Conservation (phyloP, 1,140 invertebrate species). For the Vanessa atalanta region DNA sequence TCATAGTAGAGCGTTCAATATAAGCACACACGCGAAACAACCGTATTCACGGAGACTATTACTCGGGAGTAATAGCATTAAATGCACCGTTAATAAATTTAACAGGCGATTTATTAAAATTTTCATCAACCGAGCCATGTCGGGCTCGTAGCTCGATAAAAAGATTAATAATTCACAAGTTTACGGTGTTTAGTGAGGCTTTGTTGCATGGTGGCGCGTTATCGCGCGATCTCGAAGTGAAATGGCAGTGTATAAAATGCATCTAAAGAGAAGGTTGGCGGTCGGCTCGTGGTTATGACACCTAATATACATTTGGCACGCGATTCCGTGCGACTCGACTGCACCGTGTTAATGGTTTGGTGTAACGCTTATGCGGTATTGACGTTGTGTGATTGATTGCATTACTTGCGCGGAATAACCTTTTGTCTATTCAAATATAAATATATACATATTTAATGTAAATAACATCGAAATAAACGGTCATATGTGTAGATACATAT, state of each 20-base stretch:
- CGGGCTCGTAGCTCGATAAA: conserved; percentile 63
- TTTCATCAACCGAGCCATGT: conserved; percentile 71
- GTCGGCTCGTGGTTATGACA: conserved; percentile 66
- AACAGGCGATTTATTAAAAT: conserved; percentile 72
- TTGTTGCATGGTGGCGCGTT: conserved; percentile 70
- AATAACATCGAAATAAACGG: too few species aligned
- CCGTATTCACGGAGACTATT: conserved; percentile 35
- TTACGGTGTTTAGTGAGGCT: conserved; percentile 74
- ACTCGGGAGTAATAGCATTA: conserved; percentile 38
- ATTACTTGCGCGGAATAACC: conserved; percentile 31
- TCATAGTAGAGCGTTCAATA: not conserved
- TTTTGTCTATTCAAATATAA: not conserved
- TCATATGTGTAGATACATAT: too few species aligned
- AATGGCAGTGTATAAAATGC: conserved; percentile 68
- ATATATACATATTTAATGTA: not conserved
- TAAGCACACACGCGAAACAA: conserved; percentile 22
- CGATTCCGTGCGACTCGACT: conserved; percentile 57
- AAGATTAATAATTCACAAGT: conserved; percentile 79
- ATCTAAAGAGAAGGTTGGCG: conserved; percentile 61
- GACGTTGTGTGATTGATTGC: conserved; percentile 51
- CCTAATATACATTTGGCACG: conserved; percentile 75
- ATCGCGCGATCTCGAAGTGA: conserved; percentile 66
- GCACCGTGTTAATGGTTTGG: conserved; percentile 53
- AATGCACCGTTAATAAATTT: conserved; percentile 60
- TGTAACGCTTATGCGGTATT: conserved; percentile 49